phyloP scores from a whole-genome alignment of 2,888 invertebrate genomes.

The Acanthosepion lycidas region DNA sequence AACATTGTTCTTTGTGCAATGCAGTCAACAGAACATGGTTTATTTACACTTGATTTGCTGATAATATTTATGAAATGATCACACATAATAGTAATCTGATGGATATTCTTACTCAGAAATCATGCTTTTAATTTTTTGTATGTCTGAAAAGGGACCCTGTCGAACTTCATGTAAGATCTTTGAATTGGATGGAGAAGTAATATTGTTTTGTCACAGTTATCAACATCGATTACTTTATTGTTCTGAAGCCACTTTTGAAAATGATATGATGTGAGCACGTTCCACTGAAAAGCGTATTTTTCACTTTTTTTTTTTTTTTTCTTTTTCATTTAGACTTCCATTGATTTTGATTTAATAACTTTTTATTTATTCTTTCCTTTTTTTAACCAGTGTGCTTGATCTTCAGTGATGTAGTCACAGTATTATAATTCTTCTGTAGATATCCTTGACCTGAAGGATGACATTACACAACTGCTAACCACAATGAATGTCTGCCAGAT shows the following conservation, averaged over 20 bases:
- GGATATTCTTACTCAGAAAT: background rate
- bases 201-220: background rate
- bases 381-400: background rate
- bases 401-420: no score
- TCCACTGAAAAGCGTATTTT: no score
- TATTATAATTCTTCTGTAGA: no score
- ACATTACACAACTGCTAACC: no score
- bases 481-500: no score
- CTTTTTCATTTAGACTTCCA: background rate
- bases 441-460: no score
- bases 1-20: background rate
- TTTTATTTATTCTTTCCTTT: background rate
- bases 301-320: background rate
- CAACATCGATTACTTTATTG: no score
- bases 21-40: background rate
- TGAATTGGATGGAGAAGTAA: background rate
- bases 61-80: background rate
- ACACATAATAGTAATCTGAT: background rate
- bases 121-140: background rate
- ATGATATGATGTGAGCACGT: no score
- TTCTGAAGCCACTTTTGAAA: no score
- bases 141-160: background rate
- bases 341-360: background rate
- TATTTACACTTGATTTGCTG: background rate
- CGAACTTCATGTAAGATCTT: background rate